Evolutionary conservation across 1,140 invertebrate species (phyloP).

Genomic region (Plutomurus gul): DNA sequence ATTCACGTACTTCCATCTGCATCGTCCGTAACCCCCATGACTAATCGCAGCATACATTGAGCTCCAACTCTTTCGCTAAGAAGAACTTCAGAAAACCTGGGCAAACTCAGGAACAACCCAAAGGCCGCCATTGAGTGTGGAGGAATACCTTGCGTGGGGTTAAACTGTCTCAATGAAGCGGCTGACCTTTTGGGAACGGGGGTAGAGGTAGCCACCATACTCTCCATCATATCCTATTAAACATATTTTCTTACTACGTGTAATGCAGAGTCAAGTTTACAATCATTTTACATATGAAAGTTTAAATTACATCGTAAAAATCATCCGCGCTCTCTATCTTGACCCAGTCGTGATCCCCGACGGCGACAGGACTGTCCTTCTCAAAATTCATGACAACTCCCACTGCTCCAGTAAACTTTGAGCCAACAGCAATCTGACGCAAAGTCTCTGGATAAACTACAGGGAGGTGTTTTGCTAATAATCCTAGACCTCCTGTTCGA

Average conservation of each 20-base stretch:
- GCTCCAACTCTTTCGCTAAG: slow-evolving; percentile 80
- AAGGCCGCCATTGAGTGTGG: slow-evolving; percentile 88
- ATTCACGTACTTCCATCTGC: slow-evolving; percentile 76
- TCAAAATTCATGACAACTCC: slow-evolving; percentile 43
- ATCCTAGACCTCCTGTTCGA: slow-evolving; percentile 79
- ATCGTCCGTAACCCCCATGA: slow-evolving; percentile 86
- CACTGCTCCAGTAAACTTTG: slow-evolving; percentile 34
- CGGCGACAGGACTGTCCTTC: slow-evolving; percentile 54
- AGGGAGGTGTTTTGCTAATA: slow-evolving; percentile 83
- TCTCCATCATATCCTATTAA: slow-evolving; percentile 51
- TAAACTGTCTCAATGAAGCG: slow-evolving; percentile 40
- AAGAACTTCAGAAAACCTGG: slow-evolving; percentile 85
- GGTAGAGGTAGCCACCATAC: slow-evolving; percentile 47
- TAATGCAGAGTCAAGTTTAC: too few relatives aligned
- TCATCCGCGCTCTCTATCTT: slow-evolving; percentile 73
- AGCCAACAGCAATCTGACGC: slow-evolving; percentile 56
- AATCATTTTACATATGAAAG: not conserved
- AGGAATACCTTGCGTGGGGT: slow-evolving; percentile 67
- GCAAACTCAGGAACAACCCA: slow-evolving; percentile 81
- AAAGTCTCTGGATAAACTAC: slow-evolving; percentile 80
- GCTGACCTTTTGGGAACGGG: slow-evolving; percentile 47
- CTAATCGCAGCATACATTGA: slow-evolving; percentile 79
- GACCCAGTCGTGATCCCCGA: slow-evolving; percentile 77
- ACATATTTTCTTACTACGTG: not conserved
- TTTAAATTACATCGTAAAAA: slow-evolving; percentile 67